phyloP scores from a whole-genome alignment of 64 coral and sea anemone genomes.

The Montipora cactus region DNA sequence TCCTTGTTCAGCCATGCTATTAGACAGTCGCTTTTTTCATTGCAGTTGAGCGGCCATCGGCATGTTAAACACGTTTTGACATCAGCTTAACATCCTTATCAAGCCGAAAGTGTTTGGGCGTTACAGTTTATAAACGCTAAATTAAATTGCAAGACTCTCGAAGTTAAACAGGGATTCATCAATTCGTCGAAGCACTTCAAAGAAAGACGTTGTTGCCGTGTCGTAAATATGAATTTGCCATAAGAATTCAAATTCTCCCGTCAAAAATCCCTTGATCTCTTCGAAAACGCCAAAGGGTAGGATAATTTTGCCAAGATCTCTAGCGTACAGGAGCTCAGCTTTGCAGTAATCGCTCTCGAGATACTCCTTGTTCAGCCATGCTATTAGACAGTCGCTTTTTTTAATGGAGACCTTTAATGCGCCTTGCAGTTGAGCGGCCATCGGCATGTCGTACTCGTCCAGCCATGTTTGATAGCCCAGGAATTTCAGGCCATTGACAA shows the following conservation, averaged over 20 bases:
- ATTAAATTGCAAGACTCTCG: neutral
- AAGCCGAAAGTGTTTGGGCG: constrained; percentile 3
- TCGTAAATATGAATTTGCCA: constrained; percentile 36
- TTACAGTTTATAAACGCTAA: too few relatives aligned
- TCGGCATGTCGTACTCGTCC: constrained; percentile 67
- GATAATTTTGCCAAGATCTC: constrained; percentile 61
- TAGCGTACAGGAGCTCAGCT: constrained; percentile 82
- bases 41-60: constrained; percentile 18
- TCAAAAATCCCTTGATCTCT: constrained; percentile 51
- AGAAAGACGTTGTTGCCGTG: constrained; percentile 71
- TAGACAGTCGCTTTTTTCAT: constrained; percentile 74
- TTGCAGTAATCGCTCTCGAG: constrained; percentile 75
- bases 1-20: constrained; percentile 90
- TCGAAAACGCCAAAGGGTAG: constrained; percentile 69
- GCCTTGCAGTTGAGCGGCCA: constrained; percentile 16
- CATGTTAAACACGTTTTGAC: constrained; percentile 24
- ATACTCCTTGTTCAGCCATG: constrained; percentile 88
- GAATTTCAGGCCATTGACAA: constrained; percentile 78
- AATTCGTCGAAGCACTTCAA: constrained; percentile 81
- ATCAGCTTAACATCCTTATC: neutral
- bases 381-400: constrained; percentile 78
- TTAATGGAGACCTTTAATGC: constrained; percentile 67
- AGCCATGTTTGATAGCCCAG: constrained; percentile 87
- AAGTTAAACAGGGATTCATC: constrained; percentile 81
- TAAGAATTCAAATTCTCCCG: constrained; percentile 70